Conservation (phyloP, 2,888 invertebrate species). For the Zaprionus lineosus region DNA sequence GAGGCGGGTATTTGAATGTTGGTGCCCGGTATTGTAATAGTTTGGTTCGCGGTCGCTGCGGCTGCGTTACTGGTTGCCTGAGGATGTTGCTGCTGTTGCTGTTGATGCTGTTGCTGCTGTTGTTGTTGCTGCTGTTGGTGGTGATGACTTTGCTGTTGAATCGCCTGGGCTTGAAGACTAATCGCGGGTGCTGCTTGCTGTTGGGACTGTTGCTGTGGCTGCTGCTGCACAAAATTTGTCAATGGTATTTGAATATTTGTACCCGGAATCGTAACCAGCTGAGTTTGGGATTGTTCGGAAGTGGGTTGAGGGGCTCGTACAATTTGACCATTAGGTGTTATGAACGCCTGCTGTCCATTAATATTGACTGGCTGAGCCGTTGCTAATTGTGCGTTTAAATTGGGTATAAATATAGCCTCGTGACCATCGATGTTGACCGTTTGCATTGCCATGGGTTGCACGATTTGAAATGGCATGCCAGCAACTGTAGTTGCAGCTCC, state of each 20-base stretch:
- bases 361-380: conserved; percentile 84
- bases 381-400: conserved; percentile 84
- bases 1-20: conserved; percentile 83
- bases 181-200: conserved; percentile 38
- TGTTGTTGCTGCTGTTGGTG: conserved; percentile 51
- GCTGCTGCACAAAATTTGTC: conserved; percentile 65
- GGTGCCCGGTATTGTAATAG: conserved; percentile 82
- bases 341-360: conserved; percentile 84
- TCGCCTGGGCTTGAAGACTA: not conserved
- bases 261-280: conserved; percentile 85
- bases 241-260: conserved; percentile 85
- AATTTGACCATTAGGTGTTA: conserved; percentile 87
- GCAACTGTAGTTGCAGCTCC: conserved; percentile 28
- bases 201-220: conserved; percentile 63
- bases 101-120: conserved; percentile 48
- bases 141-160: conserved; percentile 66
- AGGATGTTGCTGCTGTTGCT: too few relatives aligned
- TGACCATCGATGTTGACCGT: conserved; percentile 96
- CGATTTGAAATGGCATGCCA: conserved; percentile 81
- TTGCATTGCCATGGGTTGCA: conserved; percentile 89
- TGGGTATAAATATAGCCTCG: conserved; percentile 95
- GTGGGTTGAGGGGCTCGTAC: conserved; percentile 86
- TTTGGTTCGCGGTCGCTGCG: conserved; percentile 43
- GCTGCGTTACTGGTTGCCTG: conserved; percentile 22
- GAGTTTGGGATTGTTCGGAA: conserved; percentile 84